phyloP scores from a whole-genome alignment of 2,797 vertebrate genomes.

The Acanthurus leucopareius region DNA sequence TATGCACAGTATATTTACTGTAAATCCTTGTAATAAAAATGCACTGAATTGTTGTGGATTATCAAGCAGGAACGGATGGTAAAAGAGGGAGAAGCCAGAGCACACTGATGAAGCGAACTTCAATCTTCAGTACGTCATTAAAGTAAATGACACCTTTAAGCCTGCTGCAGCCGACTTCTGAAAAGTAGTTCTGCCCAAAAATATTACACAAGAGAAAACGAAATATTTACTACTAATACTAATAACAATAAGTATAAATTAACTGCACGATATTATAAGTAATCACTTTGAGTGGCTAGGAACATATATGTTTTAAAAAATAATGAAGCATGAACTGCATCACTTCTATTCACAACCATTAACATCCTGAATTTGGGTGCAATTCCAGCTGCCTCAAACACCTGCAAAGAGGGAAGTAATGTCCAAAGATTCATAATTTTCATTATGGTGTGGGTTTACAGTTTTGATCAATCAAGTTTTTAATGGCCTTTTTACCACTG shows the following conservation, averaged over 20 bases:
- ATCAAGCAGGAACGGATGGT: neutral
- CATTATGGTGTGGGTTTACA: neutral
- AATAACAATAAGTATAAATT: neutral
- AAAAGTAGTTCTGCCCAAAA: neutral
- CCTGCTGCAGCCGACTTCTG: neutral
- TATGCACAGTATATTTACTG: neutral
- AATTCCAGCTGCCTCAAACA: neutral
- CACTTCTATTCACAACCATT: neutral
- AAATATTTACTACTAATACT: too few species aligned
- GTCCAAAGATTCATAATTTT: neutral
- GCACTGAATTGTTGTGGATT: neutral
- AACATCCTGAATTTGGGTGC: neutral
- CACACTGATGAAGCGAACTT: neutral
- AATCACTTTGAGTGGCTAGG: neutral
- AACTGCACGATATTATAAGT: neutral
- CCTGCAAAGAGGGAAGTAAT: neutral
- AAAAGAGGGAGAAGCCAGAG: neutral
- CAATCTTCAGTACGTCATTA: neutral
- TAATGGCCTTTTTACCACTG: neutral
- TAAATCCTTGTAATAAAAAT: neutral
- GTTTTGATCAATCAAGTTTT: neutral
- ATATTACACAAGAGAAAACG: neutral
- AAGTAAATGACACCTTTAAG: neutral
- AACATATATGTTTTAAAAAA: too few species aligned
- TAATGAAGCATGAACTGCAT: neutral